Percentiles rank a stretch among this genome's conserved stretches.
phyloP scores from a whole-genome alignment of 2,113 vertebrate genomes.

The Anguilla japonica region DNA sequence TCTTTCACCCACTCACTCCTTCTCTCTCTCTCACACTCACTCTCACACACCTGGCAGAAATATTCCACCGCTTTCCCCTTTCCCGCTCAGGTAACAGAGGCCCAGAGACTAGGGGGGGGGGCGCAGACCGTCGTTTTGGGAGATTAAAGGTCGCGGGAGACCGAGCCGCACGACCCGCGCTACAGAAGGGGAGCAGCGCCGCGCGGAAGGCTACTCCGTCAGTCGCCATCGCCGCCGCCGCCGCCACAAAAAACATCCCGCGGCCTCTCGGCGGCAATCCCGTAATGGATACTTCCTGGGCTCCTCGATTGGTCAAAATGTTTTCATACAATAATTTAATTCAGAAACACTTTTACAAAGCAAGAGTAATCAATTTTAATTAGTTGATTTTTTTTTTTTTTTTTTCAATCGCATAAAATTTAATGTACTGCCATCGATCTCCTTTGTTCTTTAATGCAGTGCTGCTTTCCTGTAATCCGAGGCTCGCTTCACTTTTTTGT shows the following conservation, averaged over 20 bases:
- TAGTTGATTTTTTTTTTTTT: slow-evolving; percentile 74
- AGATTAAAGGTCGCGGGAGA: slow-evolving; percentile 66
- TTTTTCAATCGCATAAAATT: slow-evolving; percentile 78
- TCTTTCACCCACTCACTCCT: no score
- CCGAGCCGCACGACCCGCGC: slow-evolving; percentile 69
- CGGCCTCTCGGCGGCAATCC: slow-evolving; percentile 73
- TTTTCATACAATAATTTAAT: slow-evolving; percentile 86
- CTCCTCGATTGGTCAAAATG: slow-evolving; percentile 81
- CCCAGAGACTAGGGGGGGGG: slow-evolving; percentile 43
- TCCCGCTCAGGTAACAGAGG: slow-evolving; percentile 72
- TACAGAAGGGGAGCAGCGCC: slow-evolving; percentile 23
- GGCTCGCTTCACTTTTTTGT: slow-evolving; percentile 53
- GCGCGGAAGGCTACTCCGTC: slow-evolving; percentile 71
- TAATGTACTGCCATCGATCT: slow-evolving; percentile 82
- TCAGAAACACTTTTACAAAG: slow-evolving; percentile 85
- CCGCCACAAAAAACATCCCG: slow-evolving; percentile 72
- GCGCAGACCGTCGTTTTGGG: slow-evolving; percentile 47
- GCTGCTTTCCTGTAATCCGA: slow-evolving; percentile 80
- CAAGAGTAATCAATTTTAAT: slow-evolving; percentile 84
- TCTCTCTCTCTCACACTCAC: no score
- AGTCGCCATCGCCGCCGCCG: slow-evolving; percentile 72
- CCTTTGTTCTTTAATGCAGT: slow-evolving; percentile 82
- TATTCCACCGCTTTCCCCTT: slow-evolving; percentile 21
- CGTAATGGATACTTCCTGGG: slow-evolving; percentile 83
- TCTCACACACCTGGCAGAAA: no score